phyloP scores from a whole-genome alignment of 2,888 invertebrate genomes.

The Trachelus tabidus region DNA sequence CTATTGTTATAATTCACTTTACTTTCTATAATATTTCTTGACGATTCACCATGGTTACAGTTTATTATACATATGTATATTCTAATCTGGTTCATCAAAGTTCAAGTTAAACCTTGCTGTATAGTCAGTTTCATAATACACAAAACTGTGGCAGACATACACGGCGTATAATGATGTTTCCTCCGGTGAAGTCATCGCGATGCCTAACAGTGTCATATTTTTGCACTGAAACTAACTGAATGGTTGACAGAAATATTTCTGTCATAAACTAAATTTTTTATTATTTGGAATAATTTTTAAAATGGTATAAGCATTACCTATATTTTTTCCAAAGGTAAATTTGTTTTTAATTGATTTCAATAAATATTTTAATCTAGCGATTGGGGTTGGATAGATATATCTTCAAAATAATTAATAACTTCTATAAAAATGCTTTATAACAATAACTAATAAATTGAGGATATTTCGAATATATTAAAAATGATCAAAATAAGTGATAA shows the following conservation, averaged over 20 bases:
- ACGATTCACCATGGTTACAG: not conserved
- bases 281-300: not conserved
- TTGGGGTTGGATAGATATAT: not conserved
- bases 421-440: not conserved
- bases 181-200: not conserved
- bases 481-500: not conserved
- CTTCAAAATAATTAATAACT: not conserved
- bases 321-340: not conserved
- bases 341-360: too few species aligned
- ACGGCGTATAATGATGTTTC: not conserved
- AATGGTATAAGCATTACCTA: not conserved
- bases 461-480: not conserved
- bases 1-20: not conserved
- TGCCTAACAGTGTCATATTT: not conserved
- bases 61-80: not conserved
- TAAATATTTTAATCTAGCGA: not conserved
- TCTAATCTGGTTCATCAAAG: not conserved
- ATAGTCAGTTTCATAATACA: not conserved
- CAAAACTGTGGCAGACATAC: not conserved
- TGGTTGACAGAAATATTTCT: not conserved
- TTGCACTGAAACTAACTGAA: not conserved
- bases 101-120: not conserved
- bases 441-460: not conserved
- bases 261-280: not conserved
- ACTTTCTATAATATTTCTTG: not conserved